These are phyloP conservation scores for Erpornis zantholeuca DNA, from an alignment of 2,113 vertebrate genomes.

Conservation along the genomic window DNA sequence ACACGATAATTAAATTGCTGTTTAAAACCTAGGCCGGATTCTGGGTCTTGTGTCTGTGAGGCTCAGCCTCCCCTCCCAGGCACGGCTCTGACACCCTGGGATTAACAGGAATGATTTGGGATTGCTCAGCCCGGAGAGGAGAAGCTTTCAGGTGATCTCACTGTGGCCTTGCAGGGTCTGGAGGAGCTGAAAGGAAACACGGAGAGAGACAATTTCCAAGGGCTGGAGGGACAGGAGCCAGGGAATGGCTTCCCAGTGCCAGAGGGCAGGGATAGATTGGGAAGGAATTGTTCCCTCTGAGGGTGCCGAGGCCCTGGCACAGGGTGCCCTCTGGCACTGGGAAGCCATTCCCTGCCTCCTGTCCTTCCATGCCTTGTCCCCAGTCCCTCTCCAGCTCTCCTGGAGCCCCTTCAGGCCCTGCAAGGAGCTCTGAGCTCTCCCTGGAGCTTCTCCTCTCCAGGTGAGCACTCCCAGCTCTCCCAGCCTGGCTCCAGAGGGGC, in stretches of 20 bases:
- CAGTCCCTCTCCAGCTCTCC: not conserved
- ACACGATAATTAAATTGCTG: not conserved
- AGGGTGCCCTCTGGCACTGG: not conserved
- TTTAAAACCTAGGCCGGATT: not conserved
- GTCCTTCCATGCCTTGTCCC: rapidly evolving
- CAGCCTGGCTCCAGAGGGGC: not conserved
- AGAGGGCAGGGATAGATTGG: not conserved
- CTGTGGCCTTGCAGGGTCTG: not conserved
- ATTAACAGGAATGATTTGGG: not conserved
- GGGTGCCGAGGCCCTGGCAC: not conserved
- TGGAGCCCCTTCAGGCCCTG: not conserved
- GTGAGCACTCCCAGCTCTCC: not conserved
- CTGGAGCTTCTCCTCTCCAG: not conserved
- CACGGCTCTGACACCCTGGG: not conserved
- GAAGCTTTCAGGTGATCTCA: not conserved
- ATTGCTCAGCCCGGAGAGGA: not conserved
- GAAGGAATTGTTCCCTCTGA: not conserved
- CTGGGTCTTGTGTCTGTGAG: not conserved
- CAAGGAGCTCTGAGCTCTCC: not conserved
- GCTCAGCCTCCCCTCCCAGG: not conserved
- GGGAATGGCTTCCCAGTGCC: not conserved
- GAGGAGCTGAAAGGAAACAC: rapidly evolving
- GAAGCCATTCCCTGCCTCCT: not conserved
- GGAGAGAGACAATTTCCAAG: not conserved
- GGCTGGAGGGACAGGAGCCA: too few species aligned